Evolutionary conservation across 2,113 vertebrate genomes (phyloP).

Genomic region (Alaudala cheleensis): DNA sequence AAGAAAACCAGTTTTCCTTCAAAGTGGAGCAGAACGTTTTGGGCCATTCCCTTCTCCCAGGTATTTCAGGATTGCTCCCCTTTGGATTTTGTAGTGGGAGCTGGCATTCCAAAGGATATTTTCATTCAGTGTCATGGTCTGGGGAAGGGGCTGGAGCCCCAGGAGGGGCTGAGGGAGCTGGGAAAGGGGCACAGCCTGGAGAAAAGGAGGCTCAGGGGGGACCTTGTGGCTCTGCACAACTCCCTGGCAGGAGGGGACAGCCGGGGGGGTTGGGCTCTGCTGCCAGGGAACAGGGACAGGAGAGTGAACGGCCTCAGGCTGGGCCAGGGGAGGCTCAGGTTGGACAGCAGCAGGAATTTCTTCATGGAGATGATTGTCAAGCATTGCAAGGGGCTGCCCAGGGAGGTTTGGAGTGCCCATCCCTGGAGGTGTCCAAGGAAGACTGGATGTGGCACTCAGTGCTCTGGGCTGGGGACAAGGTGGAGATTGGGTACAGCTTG

Average conservation of each 20-base stretch:
- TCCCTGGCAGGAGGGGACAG: not conserved
- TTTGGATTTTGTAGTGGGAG: not conserved
- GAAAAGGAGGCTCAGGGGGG: not conserved
- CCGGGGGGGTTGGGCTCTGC: accelerated
- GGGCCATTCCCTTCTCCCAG: not conserved
- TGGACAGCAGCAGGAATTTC: not conserved
- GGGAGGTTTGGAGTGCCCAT: not conserved
- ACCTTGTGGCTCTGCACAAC: not conserved
- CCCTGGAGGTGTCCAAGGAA: not conserved
- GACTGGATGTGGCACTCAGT: accelerated
- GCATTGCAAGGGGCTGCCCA: accelerated
- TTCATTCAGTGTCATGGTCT: not conserved
- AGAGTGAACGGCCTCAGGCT: not conserved
- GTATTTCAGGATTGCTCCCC: not conserved
- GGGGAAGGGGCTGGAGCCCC: not conserved
- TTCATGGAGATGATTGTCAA: accelerated
- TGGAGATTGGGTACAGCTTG: accelerated
- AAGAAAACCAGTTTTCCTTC: not conserved
- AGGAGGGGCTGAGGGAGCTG: not conserved
- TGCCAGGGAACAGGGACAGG: not conserved
- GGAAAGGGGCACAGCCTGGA: not conserved
- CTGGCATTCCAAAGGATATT: not conserved
- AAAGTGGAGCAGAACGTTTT: not conserved
- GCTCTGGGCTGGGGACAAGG: not conserved
- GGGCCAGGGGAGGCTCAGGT: not conserved